Conservation (phyloP, 2,888 invertebrate species). For the Oasisia sp. region DNA sequence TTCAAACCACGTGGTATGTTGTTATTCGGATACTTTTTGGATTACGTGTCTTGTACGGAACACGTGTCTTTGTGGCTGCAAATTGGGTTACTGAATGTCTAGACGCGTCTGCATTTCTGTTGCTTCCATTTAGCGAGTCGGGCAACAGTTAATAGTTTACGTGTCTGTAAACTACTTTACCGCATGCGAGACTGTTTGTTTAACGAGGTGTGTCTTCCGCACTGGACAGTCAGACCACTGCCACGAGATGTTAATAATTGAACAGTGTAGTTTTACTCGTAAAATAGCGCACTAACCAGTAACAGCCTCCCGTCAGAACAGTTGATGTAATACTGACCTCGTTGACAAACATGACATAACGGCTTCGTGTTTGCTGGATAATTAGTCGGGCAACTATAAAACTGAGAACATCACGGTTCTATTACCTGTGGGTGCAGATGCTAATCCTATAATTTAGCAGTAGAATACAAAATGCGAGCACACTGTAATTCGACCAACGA, state of each 20-base stretch:
- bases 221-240: not conserved
- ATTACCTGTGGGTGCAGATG: not conserved
- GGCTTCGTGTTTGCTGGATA: not conserved
- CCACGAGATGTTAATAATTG: not conserved
- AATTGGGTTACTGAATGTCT: not conserved
- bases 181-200: not conserved
- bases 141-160: not conserved
- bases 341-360: slow-evolving; percentile 8
- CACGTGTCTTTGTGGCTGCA: not conserved
- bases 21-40: not conserved
- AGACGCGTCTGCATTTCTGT: not conserved
- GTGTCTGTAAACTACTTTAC: not conserved
- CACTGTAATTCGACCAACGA: not conserved
- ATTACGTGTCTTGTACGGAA: not conserved
- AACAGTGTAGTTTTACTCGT: not conserved
- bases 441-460: not conserved
- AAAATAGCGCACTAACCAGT: not conserved
- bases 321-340: not conserved
- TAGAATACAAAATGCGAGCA: not conserved
- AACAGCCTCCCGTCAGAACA: not conserved
- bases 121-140: not conserved
- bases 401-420: not conserved
- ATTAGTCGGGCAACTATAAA: not conserved
- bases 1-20: slow-evolving; percentile 10
- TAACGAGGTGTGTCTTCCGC: not conserved